A percentile compares a stretch with the other conserved stretches of the same genome.
Evolutionary conservation across 2,888 invertebrate species (phyloP).

Genomic region (Isoperla grammatica): DNA sequence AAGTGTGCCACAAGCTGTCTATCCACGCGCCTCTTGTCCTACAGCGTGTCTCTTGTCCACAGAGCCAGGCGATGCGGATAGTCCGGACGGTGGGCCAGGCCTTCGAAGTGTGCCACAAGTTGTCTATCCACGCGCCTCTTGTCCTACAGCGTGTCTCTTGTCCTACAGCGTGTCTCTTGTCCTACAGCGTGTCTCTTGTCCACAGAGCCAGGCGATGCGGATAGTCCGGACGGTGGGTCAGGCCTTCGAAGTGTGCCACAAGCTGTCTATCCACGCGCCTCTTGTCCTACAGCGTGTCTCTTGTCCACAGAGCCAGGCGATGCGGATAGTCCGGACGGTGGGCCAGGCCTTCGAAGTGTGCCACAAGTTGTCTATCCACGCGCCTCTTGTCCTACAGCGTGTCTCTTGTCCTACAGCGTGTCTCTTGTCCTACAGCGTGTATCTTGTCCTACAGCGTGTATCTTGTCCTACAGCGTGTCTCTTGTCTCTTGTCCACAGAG

Average conservation of each 20-base stretch:
- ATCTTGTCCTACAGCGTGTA: no score
- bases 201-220: constrained; percentile 95
- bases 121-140: constrained; percentile 61
- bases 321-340: constrained; percentile 96
- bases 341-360: constrained; percentile 99
- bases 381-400: constrained; percentile 35
- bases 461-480: no score
- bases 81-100: constrained; percentile 98
- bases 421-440: no score
- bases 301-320: constrained; percentile 82
- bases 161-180: no score
- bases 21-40: constrained; percentile 46
- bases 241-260: constrained; percentile 99
- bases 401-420: no score
- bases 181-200: no score
- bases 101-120: constrained; percentile 98
- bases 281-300: no score
- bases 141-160: no score
- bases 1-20: constrained; percentile 96
- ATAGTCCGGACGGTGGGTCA: constrained; percentile 98
- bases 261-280: constrained; percentile 64
- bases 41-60: constrained; percentile 34
- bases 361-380: constrained; percentile 81
- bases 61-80: constrained; percentile 98
- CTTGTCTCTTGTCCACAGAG: constrained; percentile 57